These are phyloP conservation scores for Onychomys leucogaster DNA, from an alignment of 2,797 vertebrate genomes.

Conservation along the genomic window DNA sequence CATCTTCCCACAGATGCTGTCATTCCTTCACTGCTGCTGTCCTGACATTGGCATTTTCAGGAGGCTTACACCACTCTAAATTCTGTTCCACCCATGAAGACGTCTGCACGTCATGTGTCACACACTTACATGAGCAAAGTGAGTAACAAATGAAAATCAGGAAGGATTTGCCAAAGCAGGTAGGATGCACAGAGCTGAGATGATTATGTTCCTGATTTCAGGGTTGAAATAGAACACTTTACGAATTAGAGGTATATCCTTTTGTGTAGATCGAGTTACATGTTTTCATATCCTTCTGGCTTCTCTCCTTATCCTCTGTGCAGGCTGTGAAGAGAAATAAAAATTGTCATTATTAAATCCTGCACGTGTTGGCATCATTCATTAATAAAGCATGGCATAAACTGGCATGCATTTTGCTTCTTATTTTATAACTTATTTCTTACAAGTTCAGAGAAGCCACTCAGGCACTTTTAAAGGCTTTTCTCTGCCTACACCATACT, in stretches of 20 bases:
- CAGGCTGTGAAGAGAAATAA: constrained; percentile 41
- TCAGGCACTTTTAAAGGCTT: constrained; percentile 72
- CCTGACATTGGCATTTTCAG: not conserved
- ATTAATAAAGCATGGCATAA: constrained; percentile 65
- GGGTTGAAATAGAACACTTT: not conserved
- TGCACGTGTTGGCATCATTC: constrained; percentile 69
- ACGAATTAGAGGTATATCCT: not conserved
- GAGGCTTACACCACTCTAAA: not conserved
- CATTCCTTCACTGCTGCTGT: not conserved
- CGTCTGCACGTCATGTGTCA: not conserved
- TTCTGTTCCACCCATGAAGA: not conserved
- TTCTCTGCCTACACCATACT: constrained; percentile 71
- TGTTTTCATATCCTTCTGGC: not conserved
- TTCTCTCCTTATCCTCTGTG: not conserved
- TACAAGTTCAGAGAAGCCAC: constrained; percentile 75
- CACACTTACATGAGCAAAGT: not conserved
- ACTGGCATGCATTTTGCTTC: constrained; percentile 69
- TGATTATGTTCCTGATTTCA: not conserved
- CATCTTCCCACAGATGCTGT: not conserved
- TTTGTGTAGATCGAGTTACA: not conserved
- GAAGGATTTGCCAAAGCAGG: not conserved
- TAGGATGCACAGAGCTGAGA: not conserved
- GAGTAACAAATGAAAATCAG: not conserved
- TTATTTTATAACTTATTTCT: constrained; percentile 77
- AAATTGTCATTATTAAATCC: constrained; percentile 70